Base-by-base conservation (phyloP, 1,140 invertebrate genomes). In the Alviniconcha marisindica region DNA sequence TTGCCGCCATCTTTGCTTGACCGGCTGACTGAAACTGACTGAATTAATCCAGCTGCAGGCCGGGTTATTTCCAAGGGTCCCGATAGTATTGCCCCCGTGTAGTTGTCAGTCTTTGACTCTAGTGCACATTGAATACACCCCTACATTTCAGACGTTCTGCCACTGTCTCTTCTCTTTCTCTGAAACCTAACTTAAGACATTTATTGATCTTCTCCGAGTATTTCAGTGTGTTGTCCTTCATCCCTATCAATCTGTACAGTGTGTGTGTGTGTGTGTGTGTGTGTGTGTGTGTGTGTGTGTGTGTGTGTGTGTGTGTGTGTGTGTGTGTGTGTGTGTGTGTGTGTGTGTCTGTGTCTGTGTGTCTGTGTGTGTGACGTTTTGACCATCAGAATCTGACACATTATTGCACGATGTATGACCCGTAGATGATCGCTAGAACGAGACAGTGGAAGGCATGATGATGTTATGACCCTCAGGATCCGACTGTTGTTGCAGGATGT, bases 401-500 rank as follows among this genome's bases (percentile, higher is more conserved):
- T 56, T 31, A 18, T 83, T 85, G 21, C 74, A 89, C 87, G 87
- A 66, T 83, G 42, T 89, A 88, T 66, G 85, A 89, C n/a, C 83
- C 3, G 51, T 78, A 5, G 81, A 83, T 33, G 80, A 89, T 60
- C 76, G 76, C 31, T 89, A 87, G 88, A 79, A 56, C 15, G 87
- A 89, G 15, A 80, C 84, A 2, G 48, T 82, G 1, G 80, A 84
- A 12, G 88, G 86, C 48, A 71, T 85, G 10, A 77, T 15, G 18
- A n/a, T 56, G 54, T 56, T 15, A 24, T 15, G 18, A n/a, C n/a
- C 18, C n/a, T 5, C n/a, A 21, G 5, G 18, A 3, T 56, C 2
- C 21, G 54, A 24, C 3, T 21, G 54, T 56, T 31, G n/a, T 83
- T 85, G 21, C 74, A 89, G 88, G 87, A 66, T 83, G 42, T 89